These are phyloP conservation scores for Caiman crocodilus DNA, from an alignment of 2,797 vertebrate genomes.

Conservation along the genomic window DNA sequence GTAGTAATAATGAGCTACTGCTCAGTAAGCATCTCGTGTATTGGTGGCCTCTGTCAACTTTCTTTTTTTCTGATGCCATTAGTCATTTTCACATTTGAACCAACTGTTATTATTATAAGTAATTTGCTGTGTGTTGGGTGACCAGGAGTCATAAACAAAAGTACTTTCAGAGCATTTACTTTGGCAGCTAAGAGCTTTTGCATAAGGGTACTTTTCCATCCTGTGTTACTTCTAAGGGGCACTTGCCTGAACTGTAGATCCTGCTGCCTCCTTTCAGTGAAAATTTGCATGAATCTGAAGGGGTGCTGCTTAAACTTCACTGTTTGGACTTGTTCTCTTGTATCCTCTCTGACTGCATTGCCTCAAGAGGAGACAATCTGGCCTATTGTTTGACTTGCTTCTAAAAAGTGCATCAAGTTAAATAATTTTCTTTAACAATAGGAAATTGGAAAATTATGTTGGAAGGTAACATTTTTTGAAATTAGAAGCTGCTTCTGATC, in stretches of 20 bases:
- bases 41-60: neutral
- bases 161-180: neutral
- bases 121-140: neutral
- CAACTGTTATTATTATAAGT: rapidly evolving
- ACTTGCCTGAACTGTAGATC: neutral
- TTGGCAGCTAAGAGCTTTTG: neutral
- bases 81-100: neutral
- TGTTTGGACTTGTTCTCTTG: neutral
- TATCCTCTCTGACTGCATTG: neutral
- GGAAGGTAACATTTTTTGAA: neutral
- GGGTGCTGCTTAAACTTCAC: neutral
- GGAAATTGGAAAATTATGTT: neutral
- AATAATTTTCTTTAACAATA: neutral
- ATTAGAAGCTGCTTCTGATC: neutral
- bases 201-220: neutral
- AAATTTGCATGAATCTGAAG: neutral
- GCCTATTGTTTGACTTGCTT: neutral
- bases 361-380: neutral
- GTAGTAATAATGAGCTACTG: no score
- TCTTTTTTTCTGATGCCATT: neutral
- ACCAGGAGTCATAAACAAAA: neutral
- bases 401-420: neutral
- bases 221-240: neutral
- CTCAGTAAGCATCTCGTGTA: no score
- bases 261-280: neutral